Evolutionary conservation across 2,113 vertebrate species (phyloP).

Genomic region (Leucoraja erinaceus): DNA sequence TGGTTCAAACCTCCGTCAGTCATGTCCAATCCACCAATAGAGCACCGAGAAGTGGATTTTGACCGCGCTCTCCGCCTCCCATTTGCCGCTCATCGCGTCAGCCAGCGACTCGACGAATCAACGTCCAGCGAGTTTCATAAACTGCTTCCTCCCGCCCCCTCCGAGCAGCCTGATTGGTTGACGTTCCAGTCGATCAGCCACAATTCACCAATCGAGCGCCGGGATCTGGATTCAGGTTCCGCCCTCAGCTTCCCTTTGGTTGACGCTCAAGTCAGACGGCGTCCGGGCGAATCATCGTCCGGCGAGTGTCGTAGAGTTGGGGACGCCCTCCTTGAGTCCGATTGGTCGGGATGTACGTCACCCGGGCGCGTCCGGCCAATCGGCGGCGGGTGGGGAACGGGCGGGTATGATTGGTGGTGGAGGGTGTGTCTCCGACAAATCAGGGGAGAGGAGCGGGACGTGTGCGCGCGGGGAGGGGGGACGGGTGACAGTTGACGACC

Average conservation of each 20-base stretch:
- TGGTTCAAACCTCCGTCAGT: background rate
- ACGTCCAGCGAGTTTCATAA: background rate
- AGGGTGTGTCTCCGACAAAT: background rate
- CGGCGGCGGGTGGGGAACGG: background rate
- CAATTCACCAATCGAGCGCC: rapidly evolving
- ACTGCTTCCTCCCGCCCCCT: too few relatives aligned
- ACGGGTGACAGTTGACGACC: background rate
- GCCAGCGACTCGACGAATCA: background rate
- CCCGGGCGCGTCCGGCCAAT: background rate
- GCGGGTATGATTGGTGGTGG: background rate
- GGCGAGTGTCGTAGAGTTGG: background rate
- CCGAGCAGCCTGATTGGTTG: background rate
- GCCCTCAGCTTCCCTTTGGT: background rate
- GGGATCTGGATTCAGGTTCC: rapidly evolving
- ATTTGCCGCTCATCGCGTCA: background rate
- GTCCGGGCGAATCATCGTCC: background rate
- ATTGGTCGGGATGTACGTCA: background rate
- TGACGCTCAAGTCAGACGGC: background rate
- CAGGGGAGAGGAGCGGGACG: background rate
- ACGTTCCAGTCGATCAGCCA: background rate
- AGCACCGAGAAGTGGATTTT: rapidly evolving
- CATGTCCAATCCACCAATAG: background rate
- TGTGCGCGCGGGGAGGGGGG: background rate
- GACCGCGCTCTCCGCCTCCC: rapidly evolving
- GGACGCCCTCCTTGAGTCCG: background rate